These are phyloP conservation scores for Pandion haliaetus DNA, from an alignment of 2,113 vertebrate species.

Conservation along the genomic window DNA sequence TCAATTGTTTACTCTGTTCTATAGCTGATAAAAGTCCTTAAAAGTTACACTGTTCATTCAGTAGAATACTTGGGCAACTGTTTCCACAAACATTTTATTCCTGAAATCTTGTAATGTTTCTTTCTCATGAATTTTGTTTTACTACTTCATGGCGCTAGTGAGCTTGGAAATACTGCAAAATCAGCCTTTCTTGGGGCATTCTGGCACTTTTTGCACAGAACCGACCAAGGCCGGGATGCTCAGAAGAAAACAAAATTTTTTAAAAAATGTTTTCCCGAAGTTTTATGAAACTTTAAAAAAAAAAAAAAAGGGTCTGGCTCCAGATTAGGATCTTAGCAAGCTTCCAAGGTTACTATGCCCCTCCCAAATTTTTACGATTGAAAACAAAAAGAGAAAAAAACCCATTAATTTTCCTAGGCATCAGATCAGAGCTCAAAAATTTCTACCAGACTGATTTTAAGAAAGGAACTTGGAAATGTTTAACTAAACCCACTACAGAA, in stretches of 20 bases:
- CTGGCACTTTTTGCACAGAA: not conserved
- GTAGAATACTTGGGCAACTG: not conserved
- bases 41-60: not conserved
- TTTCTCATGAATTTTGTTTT: not conserved
- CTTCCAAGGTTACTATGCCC: not conserved
- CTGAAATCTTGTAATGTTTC: not conserved
- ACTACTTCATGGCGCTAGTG: not conserved
- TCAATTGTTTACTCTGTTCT: not conserved
- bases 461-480: not conserved
- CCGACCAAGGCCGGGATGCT: not conserved
- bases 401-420: not conserved
- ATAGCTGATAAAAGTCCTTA: not conserved
- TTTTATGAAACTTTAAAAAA: not conserved
- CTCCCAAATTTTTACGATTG: not conserved
- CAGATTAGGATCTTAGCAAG: not conserved
- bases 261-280: not conserved
- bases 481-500: not conserved
- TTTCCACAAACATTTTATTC: not conserved
- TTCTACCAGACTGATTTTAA: not conserved
- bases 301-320: not conserved
- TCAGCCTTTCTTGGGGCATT: not conserved
- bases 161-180: not conserved
- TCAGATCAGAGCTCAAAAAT: not conserved
- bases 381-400: not conserved
- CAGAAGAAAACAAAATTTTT: not conserved